Percentiles rank a stretch among this genome's conserved stretches.
These are phyloP conservation scores for Physocephala rufipes DNA, from an alignment of 2,888 invertebrate species.

Conservation along the genomic window DNA sequence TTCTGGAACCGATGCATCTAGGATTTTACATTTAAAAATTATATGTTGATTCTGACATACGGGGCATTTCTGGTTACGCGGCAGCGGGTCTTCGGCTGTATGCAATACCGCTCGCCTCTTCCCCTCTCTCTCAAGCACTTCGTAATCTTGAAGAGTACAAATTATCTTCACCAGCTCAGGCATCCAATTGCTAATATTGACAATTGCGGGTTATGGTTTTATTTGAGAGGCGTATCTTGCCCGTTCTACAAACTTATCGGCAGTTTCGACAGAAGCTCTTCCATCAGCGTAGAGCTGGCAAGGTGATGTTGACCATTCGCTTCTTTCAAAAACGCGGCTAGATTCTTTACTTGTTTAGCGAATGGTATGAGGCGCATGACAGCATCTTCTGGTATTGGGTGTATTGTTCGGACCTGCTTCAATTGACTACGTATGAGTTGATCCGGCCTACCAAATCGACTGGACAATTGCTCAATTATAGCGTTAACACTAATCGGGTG, in stretches of 20 bases:
- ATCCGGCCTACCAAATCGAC: not conserved
- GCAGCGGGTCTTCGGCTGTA: too few species aligned
- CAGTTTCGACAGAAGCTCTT: slow-evolving; percentile 10
- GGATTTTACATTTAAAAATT: too few species aligned
- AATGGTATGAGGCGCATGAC: too few species aligned
- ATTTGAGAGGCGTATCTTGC: slow-evolving; percentile 12
- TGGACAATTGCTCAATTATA: not conserved
- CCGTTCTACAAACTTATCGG: slow-evolving; percentile 1
- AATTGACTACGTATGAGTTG: slow-evolving; percentile 9
- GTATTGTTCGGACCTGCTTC: not conserved
- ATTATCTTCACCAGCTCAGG: too few species aligned
- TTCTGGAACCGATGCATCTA: too few species aligned
- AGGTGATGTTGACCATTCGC: too few species aligned
- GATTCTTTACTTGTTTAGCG: too few species aligned
- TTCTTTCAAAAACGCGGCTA: too few species aligned
- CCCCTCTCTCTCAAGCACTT: not conserved
- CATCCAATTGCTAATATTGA: not conserved
- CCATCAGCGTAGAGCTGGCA: not conserved
- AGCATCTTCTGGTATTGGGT: slow-evolving; percentile 1
- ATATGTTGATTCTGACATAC: too few species aligned
- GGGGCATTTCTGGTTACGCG: too few species aligned
- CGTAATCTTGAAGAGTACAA: too few species aligned
- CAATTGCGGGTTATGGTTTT: not conserved
- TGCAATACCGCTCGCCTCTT: too few species aligned
- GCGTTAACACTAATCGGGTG: slow-evolving; percentile 5